A percentile compares a stretch with the other conserved stretches of the same genome.
Evolutionary conservation across 2,113 vertebrate genomes (phyloP).

Genomic region (Myxocyprinus asiaticus): DNA sequence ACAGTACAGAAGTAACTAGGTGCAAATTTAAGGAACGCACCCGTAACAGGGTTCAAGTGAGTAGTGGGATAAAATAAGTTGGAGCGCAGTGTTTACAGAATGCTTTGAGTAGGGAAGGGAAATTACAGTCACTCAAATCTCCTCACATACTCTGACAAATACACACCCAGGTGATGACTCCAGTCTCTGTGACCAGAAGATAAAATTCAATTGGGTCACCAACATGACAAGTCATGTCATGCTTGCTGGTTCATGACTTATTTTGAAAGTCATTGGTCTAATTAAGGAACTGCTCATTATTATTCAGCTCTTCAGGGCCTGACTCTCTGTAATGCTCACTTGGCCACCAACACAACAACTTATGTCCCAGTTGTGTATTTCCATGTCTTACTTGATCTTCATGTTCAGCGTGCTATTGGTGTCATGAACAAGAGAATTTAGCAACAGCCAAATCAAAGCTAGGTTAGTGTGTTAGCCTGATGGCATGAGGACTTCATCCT

Average conservation of each 20-base stretch:
- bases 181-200: too few relatives aligned
- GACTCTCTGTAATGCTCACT: conserved; percentile 31
- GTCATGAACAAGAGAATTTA: background rate
- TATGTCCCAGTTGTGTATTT: conserved; percentile 51
- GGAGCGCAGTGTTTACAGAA: too few relatives aligned
- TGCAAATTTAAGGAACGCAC: too few relatives aligned
- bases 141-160: too few relatives aligned
- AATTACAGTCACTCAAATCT: too few relatives aligned
- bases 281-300: conserved; percentile 48
- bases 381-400: background rate
- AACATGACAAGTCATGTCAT: conserved; percentile 3
- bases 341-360: background rate
- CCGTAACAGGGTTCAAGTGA: too few relatives aligned
- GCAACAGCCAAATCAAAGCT: background rate
- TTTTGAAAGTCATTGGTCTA: conserved; percentile 52
- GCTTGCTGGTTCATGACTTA: conserved; percentile 47
- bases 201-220: background rate
- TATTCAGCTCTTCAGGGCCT: background rate
- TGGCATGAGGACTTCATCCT: conserved; percentile 47
- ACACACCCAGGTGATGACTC: too few relatives aligned
- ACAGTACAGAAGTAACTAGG: too few relatives aligned
- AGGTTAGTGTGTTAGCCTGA: conserved; percentile 4
- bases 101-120: too few relatives aligned
- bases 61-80: too few relatives aligned
- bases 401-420: conserved; percentile 9